These are phyloP conservation scores for Arizona elegans DNA, from an alignment of 2,113 vertebrate species.

Conservation along the genomic window DNA sequence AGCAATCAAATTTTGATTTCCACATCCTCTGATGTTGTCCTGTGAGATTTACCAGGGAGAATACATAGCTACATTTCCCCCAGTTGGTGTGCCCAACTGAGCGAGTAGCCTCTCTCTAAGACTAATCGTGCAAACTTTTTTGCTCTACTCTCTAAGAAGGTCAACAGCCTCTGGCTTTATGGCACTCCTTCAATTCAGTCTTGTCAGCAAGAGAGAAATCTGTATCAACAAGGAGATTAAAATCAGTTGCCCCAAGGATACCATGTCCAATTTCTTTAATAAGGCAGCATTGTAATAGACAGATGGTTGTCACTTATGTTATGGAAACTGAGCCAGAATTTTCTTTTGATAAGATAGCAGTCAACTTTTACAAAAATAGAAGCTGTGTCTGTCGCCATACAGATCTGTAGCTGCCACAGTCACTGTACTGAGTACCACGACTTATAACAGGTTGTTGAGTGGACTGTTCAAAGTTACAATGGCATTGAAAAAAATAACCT, in stretches of 20 bases:
- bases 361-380: slow-evolving; percentile 41
- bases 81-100: neutral
- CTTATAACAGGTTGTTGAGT: neutral
- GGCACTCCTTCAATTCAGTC: slow-evolving; percentile 66
- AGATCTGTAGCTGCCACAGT: slow-evolving; percentile 50
- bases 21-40: neutral
- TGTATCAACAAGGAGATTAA: slow-evolving; percentile 65
- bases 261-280: slow-evolving; percentile 64
- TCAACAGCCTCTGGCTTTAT: slow-evolving; percentile 57
- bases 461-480: neutral
- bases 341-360: slow-evolving; percentile 64
- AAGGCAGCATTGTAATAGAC: slow-evolving; percentile 61
- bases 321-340: slow-evolving; percentile 62
- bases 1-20: neutral
- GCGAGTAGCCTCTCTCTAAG: slow-evolving; percentile 11
- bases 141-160: slow-evolving; percentile 57
- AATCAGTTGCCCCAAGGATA: slow-evolving; percentile 66
- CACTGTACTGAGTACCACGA: neutral
- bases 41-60: neutral
- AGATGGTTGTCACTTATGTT: slow-evolving; percentile 62
- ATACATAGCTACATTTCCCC: neutral
- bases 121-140: slow-evolving; percentile 37
- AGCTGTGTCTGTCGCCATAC: slow-evolving; percentile 39
- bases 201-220: slow-evolving; percentile 65
- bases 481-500: neutral